A percentile compares a stretch with the other conserved stretches of the same genome.
phyloP scores from a whole-genome alignment of 2,797 vertebrate genomes.

The Fistularia commersonii region DNA sequence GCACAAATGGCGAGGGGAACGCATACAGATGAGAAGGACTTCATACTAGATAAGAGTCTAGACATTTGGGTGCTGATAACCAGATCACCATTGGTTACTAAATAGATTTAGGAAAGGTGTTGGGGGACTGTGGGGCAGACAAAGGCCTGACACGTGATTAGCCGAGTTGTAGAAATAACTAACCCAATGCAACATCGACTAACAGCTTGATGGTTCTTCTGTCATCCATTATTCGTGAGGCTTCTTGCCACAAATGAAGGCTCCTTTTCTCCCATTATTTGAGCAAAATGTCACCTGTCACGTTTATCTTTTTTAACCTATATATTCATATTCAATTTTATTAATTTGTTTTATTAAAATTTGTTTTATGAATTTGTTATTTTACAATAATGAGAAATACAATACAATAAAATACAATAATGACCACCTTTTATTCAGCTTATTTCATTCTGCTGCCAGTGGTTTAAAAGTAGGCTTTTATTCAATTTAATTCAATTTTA shows the following conservation, averaged over 20 bases:
- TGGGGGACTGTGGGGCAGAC: slow-evolving; percentile 4
- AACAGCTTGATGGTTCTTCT: neutral
- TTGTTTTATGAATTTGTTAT: too few relatives aligned
- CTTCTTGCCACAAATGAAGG: neutral
- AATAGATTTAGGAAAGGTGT: slow-evolving; percentile 12
- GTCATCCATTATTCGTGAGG: neutral
- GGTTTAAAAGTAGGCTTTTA: slow-evolving; percentile 35
- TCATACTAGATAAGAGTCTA: slow-evolving; percentile 27
- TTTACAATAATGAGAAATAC: too few relatives aligned
- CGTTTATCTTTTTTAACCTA: slow-evolving; percentile 24
- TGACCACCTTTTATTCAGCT: slow-evolving; percentile 7
- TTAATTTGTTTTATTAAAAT: too few relatives aligned
- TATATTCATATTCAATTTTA: slow-evolving; percentile 2
- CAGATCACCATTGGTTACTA: slow-evolving; percentile 5
- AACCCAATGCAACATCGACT: too few relatives aligned
- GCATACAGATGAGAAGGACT: slow-evolving; percentile 14
- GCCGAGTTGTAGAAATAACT: too few relatives aligned
- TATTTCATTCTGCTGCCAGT: slow-evolving; percentile 8
- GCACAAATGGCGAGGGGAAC: slow-evolving; percentile 20
- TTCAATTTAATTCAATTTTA: neutral
- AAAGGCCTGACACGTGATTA: neutral
- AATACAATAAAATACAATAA: too few relatives aligned
- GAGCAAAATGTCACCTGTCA: slow-evolving; percentile 2
- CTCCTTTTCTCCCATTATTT: neutral
- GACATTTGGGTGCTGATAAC: slow-evolving; percentile 1